phyloP scores from a whole-genome alignment of 2,888 invertebrate species.

The Eledona agricola region DNA sequence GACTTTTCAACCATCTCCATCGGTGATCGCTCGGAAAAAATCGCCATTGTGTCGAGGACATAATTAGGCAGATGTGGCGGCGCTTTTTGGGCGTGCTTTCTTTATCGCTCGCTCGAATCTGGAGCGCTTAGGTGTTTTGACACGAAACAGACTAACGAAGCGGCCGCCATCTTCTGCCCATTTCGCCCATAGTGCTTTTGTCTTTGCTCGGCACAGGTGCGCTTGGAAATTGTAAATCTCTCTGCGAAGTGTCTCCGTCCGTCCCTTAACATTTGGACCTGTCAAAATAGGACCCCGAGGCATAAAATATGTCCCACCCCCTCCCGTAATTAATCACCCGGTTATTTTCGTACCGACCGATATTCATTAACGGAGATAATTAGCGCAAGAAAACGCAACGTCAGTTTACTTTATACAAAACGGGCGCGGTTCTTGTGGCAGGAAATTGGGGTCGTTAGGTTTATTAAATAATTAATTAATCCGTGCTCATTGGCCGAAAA shows the following conservation, averaged over 20 bases:
- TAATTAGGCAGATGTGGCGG: slow-evolving; percentile 36
- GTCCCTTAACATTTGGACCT: slow-evolving; percentile 27
- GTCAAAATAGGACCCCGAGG: slow-evolving; percentile 17
- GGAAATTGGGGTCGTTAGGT: slow-evolving; percentile 34
- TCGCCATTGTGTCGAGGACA: slow-evolving; percentile 7
- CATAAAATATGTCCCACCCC: slow-evolving; percentile 1
- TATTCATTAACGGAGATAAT: slow-evolving; percentile 54
- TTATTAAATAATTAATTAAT: slow-evolving; percentile 35
- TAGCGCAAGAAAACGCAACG: slow-evolving; percentile 52
- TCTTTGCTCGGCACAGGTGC: neutral
- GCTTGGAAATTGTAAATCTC: slow-evolving; percentile 4
- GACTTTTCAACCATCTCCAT: slow-evolving; percentile 29
- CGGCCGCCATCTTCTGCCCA: slow-evolving; percentile 55
- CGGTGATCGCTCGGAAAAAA: slow-evolving; percentile 16
- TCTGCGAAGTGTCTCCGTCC: slow-evolving; percentile 27
- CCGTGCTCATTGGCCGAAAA: slow-evolving; percentile 26
- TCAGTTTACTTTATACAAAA: slow-evolving; percentile 42
- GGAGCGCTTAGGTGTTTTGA: slow-evolving; percentile 41
- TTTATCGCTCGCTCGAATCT: no score
- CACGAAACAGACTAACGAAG: slow-evolving; percentile 57
- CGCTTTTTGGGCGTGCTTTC: no score
- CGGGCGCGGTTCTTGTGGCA: slow-evolving; percentile 26
- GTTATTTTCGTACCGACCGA: slow-evolving; percentile 40
- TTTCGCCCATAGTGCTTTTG: slow-evolving; percentile 8
- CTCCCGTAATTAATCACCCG: slow-evolving; percentile 37